These are phyloP conservation scores for Caenorhabditis macrosperma DNA, from an alignment of 2,888 invertebrate species.

Conservation along the genomic window DNA sequence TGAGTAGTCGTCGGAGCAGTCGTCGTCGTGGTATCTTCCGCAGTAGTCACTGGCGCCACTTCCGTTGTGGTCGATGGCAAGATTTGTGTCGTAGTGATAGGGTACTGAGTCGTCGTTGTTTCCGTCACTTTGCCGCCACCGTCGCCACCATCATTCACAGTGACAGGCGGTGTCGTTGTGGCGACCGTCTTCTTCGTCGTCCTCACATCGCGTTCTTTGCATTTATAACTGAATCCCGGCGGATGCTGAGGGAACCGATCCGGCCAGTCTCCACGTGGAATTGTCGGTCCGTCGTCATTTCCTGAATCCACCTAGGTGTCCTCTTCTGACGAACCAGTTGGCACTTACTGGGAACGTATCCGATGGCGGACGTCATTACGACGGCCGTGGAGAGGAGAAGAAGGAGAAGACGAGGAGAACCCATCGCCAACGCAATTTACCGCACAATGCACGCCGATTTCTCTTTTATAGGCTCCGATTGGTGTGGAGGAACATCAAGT, in stretches of 20 bases:
- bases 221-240: slow-evolving; percentile 29
- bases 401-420: background rate
- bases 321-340: background rate
- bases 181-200: background rate
- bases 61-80: no score
- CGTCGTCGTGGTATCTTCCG: no score
- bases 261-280: slow-evolving; percentile 32
- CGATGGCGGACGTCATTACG: slow-evolving; percentile 3
- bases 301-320: background rate
- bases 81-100: no score
- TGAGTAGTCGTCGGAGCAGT: background rate
- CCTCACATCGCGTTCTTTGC: slow-evolving; percentile 14
- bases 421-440: slow-evolving; percentile 7
- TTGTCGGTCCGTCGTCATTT: background rate
- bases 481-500: slow-evolving; percentile 34
- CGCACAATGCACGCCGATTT: slow-evolving; percentile 9
- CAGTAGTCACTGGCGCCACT: no score
- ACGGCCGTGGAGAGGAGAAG: slow-evolving; percentile 2
- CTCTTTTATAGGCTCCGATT: slow-evolving; percentile 31
- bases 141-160: background rate
- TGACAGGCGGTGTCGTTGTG: background rate
- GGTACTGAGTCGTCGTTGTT: background rate
- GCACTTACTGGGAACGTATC: slow-evolving; percentile 12
- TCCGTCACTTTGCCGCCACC: background rate
- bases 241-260: slow-evolving; percentile 20